Conservation (phyloP, 2,888 invertebrate species). For the Stegophylla sp. region DNA sequence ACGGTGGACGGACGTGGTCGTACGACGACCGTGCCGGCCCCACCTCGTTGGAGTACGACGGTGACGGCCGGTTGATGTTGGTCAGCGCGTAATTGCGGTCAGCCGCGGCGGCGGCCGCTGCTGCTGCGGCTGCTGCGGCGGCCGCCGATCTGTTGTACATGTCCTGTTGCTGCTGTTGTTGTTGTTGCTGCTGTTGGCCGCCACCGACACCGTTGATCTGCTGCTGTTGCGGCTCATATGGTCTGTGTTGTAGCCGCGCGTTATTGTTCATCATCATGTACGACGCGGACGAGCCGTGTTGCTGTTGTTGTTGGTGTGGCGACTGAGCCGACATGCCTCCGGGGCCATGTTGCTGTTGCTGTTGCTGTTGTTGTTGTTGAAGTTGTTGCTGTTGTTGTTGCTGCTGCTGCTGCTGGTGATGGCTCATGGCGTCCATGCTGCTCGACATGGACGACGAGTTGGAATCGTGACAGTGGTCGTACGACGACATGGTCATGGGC, state of each 20-base stretch:
- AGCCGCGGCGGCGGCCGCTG: not conserved
- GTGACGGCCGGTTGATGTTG: constrained; percentile 69
- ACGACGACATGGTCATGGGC: constrained; percentile 51
- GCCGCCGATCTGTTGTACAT: constrained; percentile 43
- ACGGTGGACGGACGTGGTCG: constrained; percentile 69
- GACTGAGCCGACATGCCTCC: constrained; percentile 37
- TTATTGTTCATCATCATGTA: constrained; percentile 66
- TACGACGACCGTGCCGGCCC: constrained; percentile 64
- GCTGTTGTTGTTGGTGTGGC: constrained; percentile 62
- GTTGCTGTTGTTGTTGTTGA: constrained; percentile 61
- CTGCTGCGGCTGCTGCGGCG: not conserved
- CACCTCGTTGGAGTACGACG: constrained; percentile 70
- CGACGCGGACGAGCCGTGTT: constrained; percentile 64
- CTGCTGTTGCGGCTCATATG: constrained; percentile 67
- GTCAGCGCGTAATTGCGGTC: constrained; percentile 65
- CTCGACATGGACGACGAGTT: constrained; percentile 72
- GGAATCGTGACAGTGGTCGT: constrained; percentile 72
- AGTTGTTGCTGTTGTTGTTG: constrained; percentile 62
- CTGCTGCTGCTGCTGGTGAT: constrained; percentile 66
- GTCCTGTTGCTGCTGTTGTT: constrained; percentile 36
- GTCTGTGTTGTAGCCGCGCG: constrained; percentile 65
- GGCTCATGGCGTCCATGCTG: constrained; percentile 72
- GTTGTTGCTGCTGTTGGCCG: constrained; percentile 63
- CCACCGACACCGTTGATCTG: constrained; percentile 69
- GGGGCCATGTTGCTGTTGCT: constrained; percentile 62